Percentiles rank a stretch among this genome's conserved stretches.
These are phyloP conservation scores for Scaptomyza reducta DNA, from an alignment of 2,888 invertebrate species.

Conservation along the genomic window DNA sequence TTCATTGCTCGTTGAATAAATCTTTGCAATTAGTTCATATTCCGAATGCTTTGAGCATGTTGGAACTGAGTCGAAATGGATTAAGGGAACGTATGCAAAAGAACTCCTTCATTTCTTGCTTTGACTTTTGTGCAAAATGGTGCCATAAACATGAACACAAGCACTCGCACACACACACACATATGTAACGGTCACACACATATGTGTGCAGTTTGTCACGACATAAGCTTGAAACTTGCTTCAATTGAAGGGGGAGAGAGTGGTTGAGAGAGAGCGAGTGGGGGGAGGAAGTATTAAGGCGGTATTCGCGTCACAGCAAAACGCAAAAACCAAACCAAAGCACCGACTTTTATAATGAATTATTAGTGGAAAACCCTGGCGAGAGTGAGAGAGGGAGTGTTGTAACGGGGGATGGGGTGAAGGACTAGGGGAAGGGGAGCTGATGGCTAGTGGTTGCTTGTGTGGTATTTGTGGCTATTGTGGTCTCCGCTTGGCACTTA, in stretches of 20 bases:
- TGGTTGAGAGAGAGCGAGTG: background rate
- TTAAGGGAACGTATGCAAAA: conserved; percentile 32
- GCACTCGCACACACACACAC: conserved; percentile 32
- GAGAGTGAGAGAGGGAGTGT: background rate
- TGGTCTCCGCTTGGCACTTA: conserved; percentile 72
- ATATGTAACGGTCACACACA: conserved; percentile 47
- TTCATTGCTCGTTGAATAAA: background rate
- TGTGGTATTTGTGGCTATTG: conserved; percentile 76
- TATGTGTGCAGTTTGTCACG: conserved; percentile 80
- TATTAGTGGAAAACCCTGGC: conserved; percentile 63
- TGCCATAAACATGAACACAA: conserved; percentile 72
- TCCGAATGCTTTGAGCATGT: conserved; percentile 5
- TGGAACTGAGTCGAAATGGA: conserved; percentile 33
- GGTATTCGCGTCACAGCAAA: conserved; percentile 72
- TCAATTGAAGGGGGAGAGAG: background rate
- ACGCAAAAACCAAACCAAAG: conserved; percentile 80
- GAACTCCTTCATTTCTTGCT: conserved; percentile 50
- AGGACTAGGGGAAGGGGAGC: background rate
- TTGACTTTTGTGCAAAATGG: conserved; percentile 71
- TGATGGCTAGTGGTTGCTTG: conserved; percentile 61
- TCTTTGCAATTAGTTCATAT: background rate
- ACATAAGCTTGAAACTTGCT: conserved; percentile 66
- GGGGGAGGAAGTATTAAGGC: conserved; percentile 42
- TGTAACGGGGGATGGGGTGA: background rate
- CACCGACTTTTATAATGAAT: conserved; percentile 79